Conservation (phyloP, 2,797 vertebrate species). For the Aphelocoma californica region DNA sequence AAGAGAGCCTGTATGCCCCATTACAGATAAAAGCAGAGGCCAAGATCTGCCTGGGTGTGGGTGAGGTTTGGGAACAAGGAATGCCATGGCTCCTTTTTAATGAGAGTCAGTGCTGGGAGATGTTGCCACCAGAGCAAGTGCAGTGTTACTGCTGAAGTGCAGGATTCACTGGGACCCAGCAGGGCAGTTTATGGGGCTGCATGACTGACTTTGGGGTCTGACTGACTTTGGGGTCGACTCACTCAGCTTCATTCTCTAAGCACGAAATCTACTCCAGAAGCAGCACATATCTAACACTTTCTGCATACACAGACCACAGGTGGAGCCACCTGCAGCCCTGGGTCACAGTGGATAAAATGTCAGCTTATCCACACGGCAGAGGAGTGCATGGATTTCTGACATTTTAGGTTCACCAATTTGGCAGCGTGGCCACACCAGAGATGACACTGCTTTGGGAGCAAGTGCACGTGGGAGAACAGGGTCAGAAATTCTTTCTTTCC, state of each 20-base stretch:
- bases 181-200: neutral
- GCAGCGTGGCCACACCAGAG: neutral
- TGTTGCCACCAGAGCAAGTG: neutral
- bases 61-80: neutral
- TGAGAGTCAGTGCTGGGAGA: too few species aligned
- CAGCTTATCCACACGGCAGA: rapidly evolving
- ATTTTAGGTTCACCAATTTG: neutral
- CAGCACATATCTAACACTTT: too few species aligned
- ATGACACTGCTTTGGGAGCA: rapidly evolving
- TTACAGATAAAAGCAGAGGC: neutral
- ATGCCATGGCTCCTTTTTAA: neutral
- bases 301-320: neutral
- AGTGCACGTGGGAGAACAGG: rapidly evolving
- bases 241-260: neutral
- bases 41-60: neutral
- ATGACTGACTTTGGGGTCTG: neutral
- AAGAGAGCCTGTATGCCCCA: neutral
- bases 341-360: neutral
- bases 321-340: neutral
- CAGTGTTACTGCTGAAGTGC: too few species aligned
- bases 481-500: neutral
- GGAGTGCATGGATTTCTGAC: neutral
- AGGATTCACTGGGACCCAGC: neutral
- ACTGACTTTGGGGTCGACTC: neutral
- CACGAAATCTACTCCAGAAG: neutral